Base-by-base conservation (phyloP, 2,797 vertebrate genomes). In the Rhyacichthys aspro region DNA sequence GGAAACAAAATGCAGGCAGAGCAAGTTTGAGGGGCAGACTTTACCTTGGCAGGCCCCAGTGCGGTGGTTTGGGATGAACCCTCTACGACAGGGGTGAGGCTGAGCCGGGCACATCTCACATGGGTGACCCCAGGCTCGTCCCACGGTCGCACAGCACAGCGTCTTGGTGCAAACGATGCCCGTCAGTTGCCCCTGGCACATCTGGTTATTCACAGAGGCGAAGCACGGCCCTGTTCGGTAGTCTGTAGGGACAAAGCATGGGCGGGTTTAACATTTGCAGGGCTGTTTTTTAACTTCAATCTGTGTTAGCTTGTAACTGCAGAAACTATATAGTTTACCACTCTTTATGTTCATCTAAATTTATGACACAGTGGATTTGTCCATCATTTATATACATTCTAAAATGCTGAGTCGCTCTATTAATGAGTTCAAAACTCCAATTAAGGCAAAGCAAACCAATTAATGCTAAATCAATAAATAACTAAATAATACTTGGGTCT, bases 91-190 rank as follows among this genome's bases (percentile, higher is more conserved):
- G 61, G 98, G 98, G 76, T 98, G 95, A 1, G 98, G 98, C 82
- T 98, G 98, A 48, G 96, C 96, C 0, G 97, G 98, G 67, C 98
- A 99, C 94, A 98, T 97, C 76, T 99, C 98, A 42, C 98, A 99
- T 18, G 98, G 98, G 83, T 99, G 98, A 79, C 98, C 98, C 98
- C 98, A 98, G 0, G 98, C 98, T 74, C 98, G 90, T 53, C 98
- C 98, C 2, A 99, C 95, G 0, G 98, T 99, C 38, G 97, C 97
- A 46, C 98, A 98, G 90, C 98, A 99, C 66, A 99, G 87, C 0
- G 95, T 96, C 88, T 99, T 99, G 9, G 98, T 99, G 91, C 98
- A 99, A 58, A 98, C 96, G 12, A 99, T 98, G 54, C 98, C 98
- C 0, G 94, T 96, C 80, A 99, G 90, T 88, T 98, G 97, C 23